phyloP scores from a whole-genome alignment of 2,888 invertebrate genomes.

The Pelosia muscerda region DNA sequence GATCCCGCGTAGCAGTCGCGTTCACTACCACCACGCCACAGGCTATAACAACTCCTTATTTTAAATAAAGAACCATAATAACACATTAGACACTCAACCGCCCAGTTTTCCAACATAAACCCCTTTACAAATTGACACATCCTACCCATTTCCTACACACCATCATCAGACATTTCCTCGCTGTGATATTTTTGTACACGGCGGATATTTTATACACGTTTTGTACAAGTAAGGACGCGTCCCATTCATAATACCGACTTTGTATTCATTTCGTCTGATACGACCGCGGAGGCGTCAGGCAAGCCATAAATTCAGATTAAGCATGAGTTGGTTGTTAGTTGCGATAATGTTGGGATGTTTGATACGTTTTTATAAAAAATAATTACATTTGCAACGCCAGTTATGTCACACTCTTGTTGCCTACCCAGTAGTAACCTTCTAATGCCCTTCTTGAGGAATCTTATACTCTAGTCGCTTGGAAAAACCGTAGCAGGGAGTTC shows the following conservation, averaged over 20 bases:
- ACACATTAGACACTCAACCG: slow-evolving; percentile 1
- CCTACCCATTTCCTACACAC: slow-evolving; percentile 23
- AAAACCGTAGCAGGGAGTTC: too few species aligned
- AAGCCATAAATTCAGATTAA: slow-evolving; percentile 66
- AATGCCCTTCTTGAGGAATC: too few species aligned
- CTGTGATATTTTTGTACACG: slow-evolving; percentile 19
- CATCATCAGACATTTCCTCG: slow-evolving; percentile 13
- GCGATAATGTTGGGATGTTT: slow-evolving; percentile 24
- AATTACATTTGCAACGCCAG: too few species aligned
- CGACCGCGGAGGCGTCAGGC: slow-evolving; percentile 55
- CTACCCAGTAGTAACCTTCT: too few species aligned
- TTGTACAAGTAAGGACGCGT: slow-evolving; percentile 47
- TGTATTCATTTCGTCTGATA: slow-evolving; percentile 63
- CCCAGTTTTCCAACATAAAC: slow-evolving; percentile 27
- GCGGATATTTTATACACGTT: slow-evolving; percentile 31
- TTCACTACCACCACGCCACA: too few species aligned
- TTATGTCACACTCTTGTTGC: too few species aligned
- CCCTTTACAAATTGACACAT: slow-evolving; percentile 46
- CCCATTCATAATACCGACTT: slow-evolving; percentile 60
- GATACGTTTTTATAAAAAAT: slow-evolving; percentile 11
- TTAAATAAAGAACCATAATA: not conserved
- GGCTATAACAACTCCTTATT: not conserved
- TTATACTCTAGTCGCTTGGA: too few species aligned
- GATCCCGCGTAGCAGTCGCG: too few species aligned
- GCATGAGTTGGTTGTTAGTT: slow-evolving; percentile 35